These are phyloP conservation scores for Australoheros facetus DNA, from an alignment of 2,797 vertebrate genomes.

Conservation along the genomic window DNA sequence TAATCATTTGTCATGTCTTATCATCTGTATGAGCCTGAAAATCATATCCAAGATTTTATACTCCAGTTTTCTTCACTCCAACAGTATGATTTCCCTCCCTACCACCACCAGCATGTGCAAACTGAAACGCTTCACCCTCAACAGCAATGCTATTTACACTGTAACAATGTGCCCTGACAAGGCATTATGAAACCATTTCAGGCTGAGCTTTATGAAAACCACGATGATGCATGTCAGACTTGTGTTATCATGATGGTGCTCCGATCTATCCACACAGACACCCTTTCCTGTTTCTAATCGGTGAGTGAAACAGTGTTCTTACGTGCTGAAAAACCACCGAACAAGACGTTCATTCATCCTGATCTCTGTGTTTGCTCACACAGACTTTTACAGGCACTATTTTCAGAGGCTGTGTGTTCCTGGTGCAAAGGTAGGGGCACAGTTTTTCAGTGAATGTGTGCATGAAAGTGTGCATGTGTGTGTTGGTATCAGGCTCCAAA, in stretches of 20 bases:
- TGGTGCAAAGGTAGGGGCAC: conserved; percentile 32
- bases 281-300: neutral
- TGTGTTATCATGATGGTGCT: neutral
- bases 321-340: fast-evolving
- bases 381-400: conserved; percentile 8
- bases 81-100: no score
- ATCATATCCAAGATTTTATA: no score
- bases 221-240: fast-evolving
- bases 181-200: neutral
- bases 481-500: neutral
- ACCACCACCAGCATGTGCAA: neutral
- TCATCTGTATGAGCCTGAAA: neutral
- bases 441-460: conserved; percentile 35
- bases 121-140: no score
- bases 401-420: conserved; percentile 4
- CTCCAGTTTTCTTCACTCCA: no score
- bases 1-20: no score
- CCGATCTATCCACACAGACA: neutral
- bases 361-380: neutral
- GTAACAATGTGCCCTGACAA: neutral
- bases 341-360: neutral
- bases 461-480: conserved; percentile 28
- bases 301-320: neutral
- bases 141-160: neutral
- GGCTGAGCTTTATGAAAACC: neutral